Base-by-base conservation (phyloP, 1,140 invertebrate genomes). In the Arion vulgaris region DNA sequence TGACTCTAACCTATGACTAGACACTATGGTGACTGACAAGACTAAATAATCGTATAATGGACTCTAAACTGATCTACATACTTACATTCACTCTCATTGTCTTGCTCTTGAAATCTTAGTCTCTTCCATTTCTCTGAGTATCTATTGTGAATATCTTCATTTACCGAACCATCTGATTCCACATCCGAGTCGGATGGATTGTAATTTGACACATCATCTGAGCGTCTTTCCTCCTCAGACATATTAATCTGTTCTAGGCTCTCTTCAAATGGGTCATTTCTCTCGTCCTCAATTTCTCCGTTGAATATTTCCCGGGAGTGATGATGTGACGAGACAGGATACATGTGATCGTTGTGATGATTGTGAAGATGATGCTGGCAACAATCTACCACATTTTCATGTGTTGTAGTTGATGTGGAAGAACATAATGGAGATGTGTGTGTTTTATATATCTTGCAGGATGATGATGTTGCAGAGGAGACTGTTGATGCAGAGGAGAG, bases 151-250 rank as follows among this genome's bases (percentile, higher is more conserved):
- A 41, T 23, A 41, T 85, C 84, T n/a, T 83, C 82, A 28, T 81
- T 75, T 0, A 45, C 57, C 7, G 79, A 66, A 51, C 26, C 81
- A n/a, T 87, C 86, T 57, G 80, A 84, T 23, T 86, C 83, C 4
- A 2, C 53, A 71, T 80, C 83, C 1, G 83, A 84, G 51, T 84
- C 83, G 0, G 83, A 84, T 13, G 83, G 79, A 51, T 81, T 84
- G 80, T 84, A 84, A 38, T 84, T 84, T 68, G 83, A 84, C 7
- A 79, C 23, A 23, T 57, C 53, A 69, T 79, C 77, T 4, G 77
- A 68, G 5, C 19, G 53, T 45, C 77, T 79, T 34, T 79, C 77
- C 17, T 34, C 77, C 36, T 79, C 77, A 11, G 62, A 79, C 2
- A 51, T 4, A 41, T 79, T 68, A 9, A 77, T 57, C 75, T 77